These are phyloP conservation scores for Platycheirus rosarum DNA, from an alignment of 2,888 invertebrate species.

Conservation along the genomic window DNA sequence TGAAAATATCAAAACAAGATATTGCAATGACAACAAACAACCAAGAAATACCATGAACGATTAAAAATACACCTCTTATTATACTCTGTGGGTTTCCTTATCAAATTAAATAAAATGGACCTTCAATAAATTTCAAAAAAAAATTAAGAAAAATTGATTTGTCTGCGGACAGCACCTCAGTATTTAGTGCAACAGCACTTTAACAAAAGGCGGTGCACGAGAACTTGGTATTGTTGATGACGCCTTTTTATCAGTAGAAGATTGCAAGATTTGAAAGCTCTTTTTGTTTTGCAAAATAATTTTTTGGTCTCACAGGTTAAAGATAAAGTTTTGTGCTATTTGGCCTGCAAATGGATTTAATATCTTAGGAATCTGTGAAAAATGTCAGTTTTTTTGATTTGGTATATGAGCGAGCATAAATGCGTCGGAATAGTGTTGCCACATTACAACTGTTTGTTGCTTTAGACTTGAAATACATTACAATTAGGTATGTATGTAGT, in stretches of 20 bases:
- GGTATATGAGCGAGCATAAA: too few species aligned
- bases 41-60: background rate
- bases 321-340: background rate
- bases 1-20: background rate
- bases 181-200: background rate
- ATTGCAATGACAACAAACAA: background rate
- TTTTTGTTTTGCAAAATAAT: background rate
- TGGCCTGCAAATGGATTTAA: background rate
- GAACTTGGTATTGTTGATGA: background rate
- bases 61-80: background rate
- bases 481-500: too few species aligned
- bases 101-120: slow-evolving; percentile 2
- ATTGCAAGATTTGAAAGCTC: slow-evolving; percentile 1
- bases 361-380: background rate
- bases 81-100: background rate
- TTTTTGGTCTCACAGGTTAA: background rate
- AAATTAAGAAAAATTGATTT: background rate
- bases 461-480: too few species aligned
- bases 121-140: background rate
- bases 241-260: background rate
- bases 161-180: background rate
- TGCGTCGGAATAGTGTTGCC: too few species aligned
- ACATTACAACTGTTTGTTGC: too few species aligned
- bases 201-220: background rate
- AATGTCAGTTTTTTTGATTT: background rate